Evolutionary conservation across 2,888 invertebrate genomes (phyloP).

Genomic region (Venustoraphidia nigricollis): DNA sequence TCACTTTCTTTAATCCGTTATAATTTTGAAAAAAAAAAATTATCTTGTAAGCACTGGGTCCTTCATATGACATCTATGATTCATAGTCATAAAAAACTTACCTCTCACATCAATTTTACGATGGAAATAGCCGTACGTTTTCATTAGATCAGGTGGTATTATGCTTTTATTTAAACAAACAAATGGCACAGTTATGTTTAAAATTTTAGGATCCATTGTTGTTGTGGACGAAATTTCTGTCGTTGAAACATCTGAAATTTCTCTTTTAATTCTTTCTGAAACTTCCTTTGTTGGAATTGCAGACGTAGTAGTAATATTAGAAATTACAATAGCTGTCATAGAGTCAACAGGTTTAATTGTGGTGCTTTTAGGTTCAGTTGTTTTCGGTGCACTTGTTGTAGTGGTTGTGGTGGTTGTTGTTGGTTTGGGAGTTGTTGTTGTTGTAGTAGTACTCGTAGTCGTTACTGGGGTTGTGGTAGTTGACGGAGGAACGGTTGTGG

Average conservation of each 20-base stretch:
- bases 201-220: constrained; percentile 10
- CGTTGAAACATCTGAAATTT: constrained; percentile 6
- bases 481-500: constrained; percentile 20
- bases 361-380: constrained; percentile 11
- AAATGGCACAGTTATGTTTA: constrained; percentile 27
- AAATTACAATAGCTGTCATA: constrained; percentile 8
- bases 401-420: constrained; percentile 13
- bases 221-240: background rate
- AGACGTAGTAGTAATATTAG: constrained; percentile 10
- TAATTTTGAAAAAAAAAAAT: no score
- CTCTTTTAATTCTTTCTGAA: constrained; percentile 12
- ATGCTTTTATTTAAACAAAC: constrained; percentile 41
- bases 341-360: constrained; percentile 10
- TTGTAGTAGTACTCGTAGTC: constrained; percentile 16
- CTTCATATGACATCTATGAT: no score
- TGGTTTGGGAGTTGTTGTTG: constrained; percentile 18
- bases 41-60: no score
- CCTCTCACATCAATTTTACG: constrained; percentile 50
- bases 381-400: constrained; percentile 13
- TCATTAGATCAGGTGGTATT: constrained; percentile 46
- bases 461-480: constrained; percentile 18
- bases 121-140: constrained; percentile 59
- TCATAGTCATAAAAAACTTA: no score
- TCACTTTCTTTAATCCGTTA: no score
- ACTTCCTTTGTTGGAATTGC: constrained; percentile 8